A percentile compares a stretch with the other conserved stretches of the same genome.
Evolutionary conservation across 2,113 vertebrate genomes (phyloP).

Genomic region (Lampris megalopsis): DNA sequence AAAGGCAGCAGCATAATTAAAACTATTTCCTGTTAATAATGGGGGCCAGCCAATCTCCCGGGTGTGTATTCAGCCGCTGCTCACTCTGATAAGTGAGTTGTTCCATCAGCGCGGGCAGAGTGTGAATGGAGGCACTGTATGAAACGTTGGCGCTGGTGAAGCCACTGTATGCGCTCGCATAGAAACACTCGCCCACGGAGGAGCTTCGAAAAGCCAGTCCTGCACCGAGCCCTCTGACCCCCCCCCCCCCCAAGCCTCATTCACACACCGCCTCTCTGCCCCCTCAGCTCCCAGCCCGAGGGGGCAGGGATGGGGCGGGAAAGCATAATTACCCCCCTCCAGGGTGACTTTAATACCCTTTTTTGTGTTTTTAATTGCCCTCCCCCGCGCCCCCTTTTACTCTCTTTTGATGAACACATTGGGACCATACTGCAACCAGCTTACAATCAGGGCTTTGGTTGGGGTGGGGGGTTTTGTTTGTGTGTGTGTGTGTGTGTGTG

Average conservation of each 20-base stretch:
- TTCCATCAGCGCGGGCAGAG: constrained; percentile 34
- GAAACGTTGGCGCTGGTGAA: constrained; percentile 71
- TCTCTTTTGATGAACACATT: constrained; percentile 79
- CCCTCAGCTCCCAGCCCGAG: constrained; percentile 58
- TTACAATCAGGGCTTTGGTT: constrained; percentile 66
- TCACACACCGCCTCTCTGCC: constrained; percentile 51
- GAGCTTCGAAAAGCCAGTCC: constrained; percentile 75
- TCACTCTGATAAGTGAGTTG: constrained; percentile 55
- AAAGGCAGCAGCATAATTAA: constrained; percentile 72
- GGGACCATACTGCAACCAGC: constrained; percentile 76
- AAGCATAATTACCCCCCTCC: constrained; percentile 82
- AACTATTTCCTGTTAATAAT: constrained; percentile 71
- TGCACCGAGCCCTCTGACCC: constrained; percentile 70
- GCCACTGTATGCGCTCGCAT: constrained; percentile 64
- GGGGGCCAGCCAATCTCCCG: constrained; percentile 24
- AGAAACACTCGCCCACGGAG: constrained; percentile 51
- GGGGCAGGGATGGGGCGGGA: constrained; percentile 67
- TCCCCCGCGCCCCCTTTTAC: constrained; percentile 45
- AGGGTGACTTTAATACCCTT: constrained; percentile 80
- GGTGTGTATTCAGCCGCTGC: constrained; percentile 49
- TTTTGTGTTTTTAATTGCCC: constrained; percentile 84
- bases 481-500: constrained; percentile 4
- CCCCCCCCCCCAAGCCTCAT: constrained; percentile 48
- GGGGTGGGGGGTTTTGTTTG: constrained; percentile 14
- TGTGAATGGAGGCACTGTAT: constrained; percentile 67